Evolutionary conservation across 2,888 invertebrate species (phyloP), one percentile per base, ranked within the genome.

Genomic region (Noctua pronuba): DNA sequence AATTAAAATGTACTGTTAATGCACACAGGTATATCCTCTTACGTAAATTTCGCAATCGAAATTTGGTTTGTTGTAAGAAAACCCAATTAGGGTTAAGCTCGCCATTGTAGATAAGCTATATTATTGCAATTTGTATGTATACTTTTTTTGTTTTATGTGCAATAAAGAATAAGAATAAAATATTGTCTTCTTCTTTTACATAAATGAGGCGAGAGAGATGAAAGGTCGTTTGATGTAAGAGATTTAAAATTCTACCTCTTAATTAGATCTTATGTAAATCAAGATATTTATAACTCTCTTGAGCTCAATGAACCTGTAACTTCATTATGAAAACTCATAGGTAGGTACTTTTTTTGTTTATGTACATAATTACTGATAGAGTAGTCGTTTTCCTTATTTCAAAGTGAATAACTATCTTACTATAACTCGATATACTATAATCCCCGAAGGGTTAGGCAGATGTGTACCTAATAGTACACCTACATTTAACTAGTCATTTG

Each of bases 211-310:
- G 1, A 67, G n/a, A 21, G 11, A 28, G n/a, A 28, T 46, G 18
- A 77, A 67, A 64, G 44, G 24, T 21, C 38, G 35, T 78, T 44
- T 64, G 13, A 64, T 55, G 52, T 69, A 18, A 31, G 0, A 58
- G 28, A 35, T 60, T 4, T 31, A 1, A 67, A 76, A 77, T 49
- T 55, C 24, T 35, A 46, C 18, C 44, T 6, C 28, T 52, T 44
- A 46, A 70, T 70, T 11, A 38, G 16, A 55, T n/a, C 28, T 31
- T 70, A 78, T 16, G 49, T 64, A 46, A 71, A 78, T 21, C 41
- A 64, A 38, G 13, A 31, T 64, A 46, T 69, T 77, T 70, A 52
- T n/a, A 60, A 18, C 46, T 31, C 46, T n/a, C 75, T 44, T 3
- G 24, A 69, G 35, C 13, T 52, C 44, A 52, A 7, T 52, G 62